Conservation (phyloP, 2,888 invertebrate species). For the Lycia hirtaria region DNA sequence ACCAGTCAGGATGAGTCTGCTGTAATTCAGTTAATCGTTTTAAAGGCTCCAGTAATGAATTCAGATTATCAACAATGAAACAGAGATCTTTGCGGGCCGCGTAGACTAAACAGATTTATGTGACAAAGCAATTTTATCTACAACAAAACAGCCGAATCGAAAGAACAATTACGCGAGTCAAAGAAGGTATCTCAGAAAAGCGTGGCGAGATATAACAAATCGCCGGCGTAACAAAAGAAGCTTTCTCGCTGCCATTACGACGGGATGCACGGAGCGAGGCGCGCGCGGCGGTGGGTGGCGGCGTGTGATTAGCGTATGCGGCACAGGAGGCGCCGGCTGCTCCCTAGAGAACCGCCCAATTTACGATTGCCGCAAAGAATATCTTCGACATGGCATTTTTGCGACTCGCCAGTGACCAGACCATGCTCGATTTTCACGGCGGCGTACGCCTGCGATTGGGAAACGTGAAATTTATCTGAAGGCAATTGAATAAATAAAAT, state of each 20-base stretch:
- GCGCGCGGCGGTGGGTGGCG: slow-evolving; percentile 53
- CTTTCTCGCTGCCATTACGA: slow-evolving; percentile 83
- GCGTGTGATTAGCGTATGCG: slow-evolving; percentile 74
- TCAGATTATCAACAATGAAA: slow-evolving; percentile 72
- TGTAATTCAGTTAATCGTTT: slow-evolving; percentile 33
- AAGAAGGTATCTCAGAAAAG: slow-evolving; percentile 79
- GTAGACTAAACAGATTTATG: slow-evolving; percentile 75
- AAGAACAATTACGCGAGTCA: slow-evolving; percentile 84
- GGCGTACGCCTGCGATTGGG: slow-evolving; percentile 44
- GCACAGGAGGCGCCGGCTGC: slow-evolving; percentile 59
- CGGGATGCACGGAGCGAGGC: slow-evolving; percentile 68
- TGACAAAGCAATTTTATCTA: slow-evolving; percentile 81
- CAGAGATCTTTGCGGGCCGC: slow-evolving; percentile 58
- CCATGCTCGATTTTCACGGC: slow-evolving; percentile 49
- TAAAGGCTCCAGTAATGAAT: slow-evolving; percentile 61
- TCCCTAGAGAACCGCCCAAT: slow-evolving; percentile 66
- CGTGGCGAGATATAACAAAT: slow-evolving; percentile 82
- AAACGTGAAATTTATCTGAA: slow-evolving; percentile 51
- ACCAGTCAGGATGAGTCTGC: slow-evolving; percentile 35
- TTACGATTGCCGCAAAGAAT: slow-evolving; percentile 82
- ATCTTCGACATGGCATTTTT: slow-evolving; percentile 75
- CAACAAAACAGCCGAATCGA: slow-evolving; percentile 79
- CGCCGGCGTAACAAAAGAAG: slow-evolving; percentile 81
- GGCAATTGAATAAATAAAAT: slow-evolving; percentile 69
- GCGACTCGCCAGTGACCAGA: slow-evolving; percentile 72